Percentiles rank a stretch among this genome's conserved stretches.
Conservation (phyloP, 1,140 invertebrate species). For the Drosophila persimilis region DNA sequence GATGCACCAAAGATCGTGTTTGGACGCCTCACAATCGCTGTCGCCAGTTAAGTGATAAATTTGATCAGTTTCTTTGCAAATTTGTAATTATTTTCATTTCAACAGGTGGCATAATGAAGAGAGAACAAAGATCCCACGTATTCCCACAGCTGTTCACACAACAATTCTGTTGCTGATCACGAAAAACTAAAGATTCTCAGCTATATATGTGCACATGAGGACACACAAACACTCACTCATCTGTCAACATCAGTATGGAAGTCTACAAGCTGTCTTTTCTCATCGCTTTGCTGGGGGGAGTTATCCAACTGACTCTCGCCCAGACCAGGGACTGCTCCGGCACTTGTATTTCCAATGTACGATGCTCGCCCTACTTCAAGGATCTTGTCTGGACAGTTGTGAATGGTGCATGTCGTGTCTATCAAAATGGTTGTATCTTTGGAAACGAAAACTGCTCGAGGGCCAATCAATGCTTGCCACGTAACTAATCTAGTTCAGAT, state of each 20-base stretch:
- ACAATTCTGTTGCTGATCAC: conserved; percentile 7
- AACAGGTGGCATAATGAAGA: conserved; percentile 4
- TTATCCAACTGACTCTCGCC: conserved; percentile 11
- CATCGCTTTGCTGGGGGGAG: conserved; percentile 2
- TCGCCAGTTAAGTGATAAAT: conserved; percentile 16
- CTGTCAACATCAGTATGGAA: background rate
- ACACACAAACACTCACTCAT: conserved; percentile 19
- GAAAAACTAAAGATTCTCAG: conserved; percentile 10
- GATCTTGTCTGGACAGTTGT: conserved; percentile 44
- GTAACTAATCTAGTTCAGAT: conserved; percentile 5
- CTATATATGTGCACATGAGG: background rate
- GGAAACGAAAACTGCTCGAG: conserved; percentile 42
- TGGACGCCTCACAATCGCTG: conserved; percentile 2
- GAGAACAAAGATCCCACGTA: too few species aligned
- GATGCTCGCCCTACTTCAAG: conserved; percentile 43
- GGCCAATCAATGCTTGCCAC: conserved; percentile 39
- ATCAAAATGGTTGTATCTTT: conserved; percentile 55
- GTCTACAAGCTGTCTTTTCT: conserved; percentile 20
- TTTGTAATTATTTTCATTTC: conserved; percentile 3
- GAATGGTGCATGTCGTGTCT: conserved; percentile 37
- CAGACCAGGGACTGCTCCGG: conserved; percentile 30
- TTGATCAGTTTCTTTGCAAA: background rate
- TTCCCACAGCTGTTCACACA: conserved; percentile 30
- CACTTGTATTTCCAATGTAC: conserved; percentile 9
- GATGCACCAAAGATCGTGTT: background rate